Conservation (phyloP, 2,797 vertebrate species). For the Smutsia temminckii region DNA sequence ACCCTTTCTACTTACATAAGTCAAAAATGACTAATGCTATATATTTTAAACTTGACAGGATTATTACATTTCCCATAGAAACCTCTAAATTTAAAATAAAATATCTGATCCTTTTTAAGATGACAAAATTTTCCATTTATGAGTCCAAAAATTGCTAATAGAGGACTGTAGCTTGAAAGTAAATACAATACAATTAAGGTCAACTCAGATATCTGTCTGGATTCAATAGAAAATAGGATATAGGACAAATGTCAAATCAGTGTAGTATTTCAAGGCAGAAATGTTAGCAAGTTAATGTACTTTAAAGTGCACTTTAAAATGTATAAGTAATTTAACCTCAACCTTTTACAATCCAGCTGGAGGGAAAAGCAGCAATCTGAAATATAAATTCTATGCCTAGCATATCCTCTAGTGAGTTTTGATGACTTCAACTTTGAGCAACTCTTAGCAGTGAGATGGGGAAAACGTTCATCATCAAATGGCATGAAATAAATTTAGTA, state of each 20-base stretch:
- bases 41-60: constrained; percentile 39
- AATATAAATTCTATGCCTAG: background rate
- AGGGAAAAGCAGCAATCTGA: background rate
- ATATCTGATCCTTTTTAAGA: constrained; percentile 40
- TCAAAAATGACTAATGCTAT: constrained; percentile 59
- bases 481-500: background rate
- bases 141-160: constrained; percentile 21
- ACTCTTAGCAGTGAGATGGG: background rate
- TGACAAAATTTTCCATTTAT: constrained; percentile 27
- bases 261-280: constrained; percentile 41
- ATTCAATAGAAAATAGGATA: constrained; percentile 29
- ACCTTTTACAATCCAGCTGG: background rate
- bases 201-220: constrained; percentile 31
- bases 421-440: background rate
- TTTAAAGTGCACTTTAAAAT: constrained; percentile 62
- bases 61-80: constrained; percentile 63
- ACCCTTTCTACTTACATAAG: constrained; percentile 53
- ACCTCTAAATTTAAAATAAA: constrained; percentile 56
- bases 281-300: constrained; percentile 34
- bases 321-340: constrained; percentile 53
- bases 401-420: background rate
- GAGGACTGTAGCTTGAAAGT: constrained; percentile 8
- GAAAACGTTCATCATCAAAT: background rate
- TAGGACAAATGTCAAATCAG: constrained; percentile 52
- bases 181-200: constrained; percentile 58